Base-by-base conservation (phyloP, 2,113 vertebrate genomes). In the Neodon shergylaensis region DNA sequence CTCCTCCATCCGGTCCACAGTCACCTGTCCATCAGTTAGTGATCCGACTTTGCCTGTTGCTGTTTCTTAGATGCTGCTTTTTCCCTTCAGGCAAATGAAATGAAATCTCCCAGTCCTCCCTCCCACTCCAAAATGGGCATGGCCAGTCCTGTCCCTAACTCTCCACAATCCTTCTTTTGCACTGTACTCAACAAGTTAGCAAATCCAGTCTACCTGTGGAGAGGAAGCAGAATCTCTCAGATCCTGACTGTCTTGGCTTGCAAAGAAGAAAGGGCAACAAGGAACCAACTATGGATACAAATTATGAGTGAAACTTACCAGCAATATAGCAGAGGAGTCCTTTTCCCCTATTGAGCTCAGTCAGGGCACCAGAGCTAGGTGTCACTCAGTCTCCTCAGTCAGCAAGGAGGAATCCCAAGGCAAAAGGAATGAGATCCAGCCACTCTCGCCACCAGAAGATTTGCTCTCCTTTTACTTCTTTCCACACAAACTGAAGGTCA, bases 201-300 rank as follows among this genome's bases (percentile, higher is more conserved):
- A 58, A 28, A 7, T 73, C 5, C 4, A 61, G 33, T 39, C 58
- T 83, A 66, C 11, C 7, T 39, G 21, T 31, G n/a, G 31, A 19
- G 61, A 5, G 6, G 54, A 91, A 33, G 13, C 12, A 39, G 54
- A 28, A 17, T 76, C 47, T 94, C 90, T 26, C 10, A 72, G 63
- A n/a, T 47, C 7, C 3, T 1, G 26, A 49, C n/a, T 52, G 12
- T 28, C 54, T 61, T 36, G 8, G 28, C 7, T 52, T 84, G 31
- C 33, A 33, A 84, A 70, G 1, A 10, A 54, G 81, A 95, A 76
- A 93, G 47, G n/a, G 47, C 19, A 63, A 76, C 14, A 81, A 49
- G 24, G 42, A 81, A 33, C n/a, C 0, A 5, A 49, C 22, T 26
- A 0, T 47, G 22, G 49, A 33, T 21, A 14, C 11, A 33, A 7